phyloP scores from a whole-genome alignment of 2,113 vertebrate species.

The Pseudolaguvia tuberculata region DNA sequence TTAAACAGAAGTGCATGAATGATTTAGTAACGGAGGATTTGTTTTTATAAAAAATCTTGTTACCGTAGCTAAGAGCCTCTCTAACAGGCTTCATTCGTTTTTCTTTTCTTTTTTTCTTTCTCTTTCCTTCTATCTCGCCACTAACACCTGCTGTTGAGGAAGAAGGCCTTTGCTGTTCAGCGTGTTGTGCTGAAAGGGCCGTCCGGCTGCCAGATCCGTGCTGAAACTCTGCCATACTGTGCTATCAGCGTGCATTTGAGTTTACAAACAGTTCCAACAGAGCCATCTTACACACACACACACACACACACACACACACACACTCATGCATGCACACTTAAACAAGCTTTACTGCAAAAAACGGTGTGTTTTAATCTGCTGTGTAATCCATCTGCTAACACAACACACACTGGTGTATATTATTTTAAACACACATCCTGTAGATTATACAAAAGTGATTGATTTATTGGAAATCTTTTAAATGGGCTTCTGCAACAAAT shows the following conservation, averaged over 20 bases:
- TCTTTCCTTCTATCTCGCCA: not conserved
- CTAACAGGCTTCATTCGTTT: not conserved
- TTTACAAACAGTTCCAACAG: slow-evolving; percentile 22
- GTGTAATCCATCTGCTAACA: slow-evolving; percentile 2
- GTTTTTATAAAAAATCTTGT: not conserved
- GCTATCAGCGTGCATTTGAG: not conserved
- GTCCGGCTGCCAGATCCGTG: slow-evolving; percentile 24
- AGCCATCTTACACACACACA: not conserved
- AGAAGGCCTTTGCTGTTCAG: not conserved
- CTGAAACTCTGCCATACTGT: slow-evolving; percentile 20
- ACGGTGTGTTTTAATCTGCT: not conserved
- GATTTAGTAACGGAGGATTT: slow-evolving; percentile 16
- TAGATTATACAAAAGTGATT: not conserved
- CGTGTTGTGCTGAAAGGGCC: slow-evolving; percentile 7
- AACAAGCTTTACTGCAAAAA: not conserved
- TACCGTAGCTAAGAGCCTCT: slow-evolving; percentile 6
- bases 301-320: not conserved
- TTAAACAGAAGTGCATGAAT: slow-evolving; percentile 5
- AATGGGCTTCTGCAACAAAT: not conserved
- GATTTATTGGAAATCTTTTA: not conserved
- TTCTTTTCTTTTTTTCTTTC: not conserved
- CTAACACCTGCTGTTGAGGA: slow-evolving; percentile 6
- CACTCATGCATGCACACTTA: not conserved
- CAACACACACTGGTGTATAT: not conserved
- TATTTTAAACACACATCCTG: not conserved